A percentile compares a stretch with the other conserved stretches of the same genome.
Evolutionary conservation across 2,797 vertebrate genomes (phyloP).

Genomic region (Fundulus diaphanus): DNA sequence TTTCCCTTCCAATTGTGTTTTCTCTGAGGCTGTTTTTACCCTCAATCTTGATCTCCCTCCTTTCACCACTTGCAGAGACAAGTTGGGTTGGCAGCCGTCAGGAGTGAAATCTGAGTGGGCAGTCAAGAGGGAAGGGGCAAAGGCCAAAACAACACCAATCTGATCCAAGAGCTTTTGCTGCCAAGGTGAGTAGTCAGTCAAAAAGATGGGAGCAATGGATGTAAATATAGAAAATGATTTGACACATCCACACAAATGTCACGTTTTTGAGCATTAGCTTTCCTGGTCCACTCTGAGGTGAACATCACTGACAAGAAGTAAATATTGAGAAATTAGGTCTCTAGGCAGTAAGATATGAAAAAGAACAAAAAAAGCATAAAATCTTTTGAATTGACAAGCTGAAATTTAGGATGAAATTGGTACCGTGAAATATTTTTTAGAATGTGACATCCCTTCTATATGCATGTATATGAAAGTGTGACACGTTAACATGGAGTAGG

Average conservation of each 20-base stretch:
- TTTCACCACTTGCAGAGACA: slow-evolving; percentile 19
- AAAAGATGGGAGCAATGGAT: slow-evolving; percentile 34
- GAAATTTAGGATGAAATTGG: neutral
- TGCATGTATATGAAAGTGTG: too few relatives aligned
- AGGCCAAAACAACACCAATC: slow-evolving; percentile 54
- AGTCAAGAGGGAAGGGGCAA: slow-evolving; percentile 51
- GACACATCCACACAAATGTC: slow-evolving; percentile 56
- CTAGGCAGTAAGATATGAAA: neutral
- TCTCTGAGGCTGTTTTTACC: slow-evolving; percentile 29
- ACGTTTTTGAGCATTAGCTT: slow-evolving; percentile 47
- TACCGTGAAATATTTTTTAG: neutral
- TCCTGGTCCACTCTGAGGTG: slow-evolving; percentile 22
- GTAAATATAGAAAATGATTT: slow-evolving; percentile 62
- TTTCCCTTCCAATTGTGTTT: slow-evolving; percentile 29
- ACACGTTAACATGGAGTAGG: too few relatives aligned
- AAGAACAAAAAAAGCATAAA: neutral
- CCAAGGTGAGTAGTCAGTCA: slow-evolving; percentile 58
- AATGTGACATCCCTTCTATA: neutral
- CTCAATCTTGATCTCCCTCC: slow-evolving; percentile 18
- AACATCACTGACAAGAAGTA: neutral
- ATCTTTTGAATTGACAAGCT: neutral
- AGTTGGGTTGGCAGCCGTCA: slow-evolving; percentile 45
- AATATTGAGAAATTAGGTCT: neutral
- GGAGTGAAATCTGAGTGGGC: slow-evolving; percentile 61
- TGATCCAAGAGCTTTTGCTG: slow-evolving; percentile 56